Base-by-base conservation (phyloP, 2,888 invertebrate species). In the Calliphora vomitoria region DNA sequence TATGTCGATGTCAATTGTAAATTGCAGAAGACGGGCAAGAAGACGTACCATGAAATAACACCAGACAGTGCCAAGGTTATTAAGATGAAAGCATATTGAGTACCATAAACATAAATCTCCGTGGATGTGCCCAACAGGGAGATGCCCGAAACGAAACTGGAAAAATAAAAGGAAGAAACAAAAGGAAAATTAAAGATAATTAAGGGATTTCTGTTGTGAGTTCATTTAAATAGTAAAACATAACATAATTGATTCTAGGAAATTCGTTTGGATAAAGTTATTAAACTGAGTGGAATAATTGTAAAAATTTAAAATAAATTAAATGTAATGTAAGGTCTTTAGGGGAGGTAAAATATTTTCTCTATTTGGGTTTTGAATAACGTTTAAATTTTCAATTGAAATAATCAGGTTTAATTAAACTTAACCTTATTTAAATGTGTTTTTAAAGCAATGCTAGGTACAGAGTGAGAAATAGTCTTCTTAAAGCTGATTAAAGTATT, bases 61-160 rank as follows among this genome's bases (percentile, higher is more conserved):
- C 95, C 93, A 1, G 95, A 93, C 20, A 93, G 86, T 41, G 90
- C 89, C 88, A 93, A 85, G 0, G 93, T 92, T 35, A 93, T 78
- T 13, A 93, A 89, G n/a, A 95, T 95, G 91, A 95, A 96, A 10
- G 95, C 93, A 91, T 96, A 97, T 83, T 96, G 95, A 8, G 96
- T 96, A 1, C 98, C 97, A 90, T 96, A 96, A 10, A 97, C 94
- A 90, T 97, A 97, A 69, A 97, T 94, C 92, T 97, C 97, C 0
- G 97, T 97, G 0, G 97, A 97, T 5, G 95, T 96, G 0, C 97
- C 97, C 89, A 97, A 94, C 55, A 97, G 93, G 0, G 97, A 96
- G 89, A 97, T 97, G 3, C 96, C 97, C 89, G 97, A 97, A 91
- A 97, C 95, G 89, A 95, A 96, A 92, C 96, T 96, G 50, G 18